Conservation (phyloP, 2,797 vertebrate genomes). For the Sphaeramia orbicularis region DNA sequence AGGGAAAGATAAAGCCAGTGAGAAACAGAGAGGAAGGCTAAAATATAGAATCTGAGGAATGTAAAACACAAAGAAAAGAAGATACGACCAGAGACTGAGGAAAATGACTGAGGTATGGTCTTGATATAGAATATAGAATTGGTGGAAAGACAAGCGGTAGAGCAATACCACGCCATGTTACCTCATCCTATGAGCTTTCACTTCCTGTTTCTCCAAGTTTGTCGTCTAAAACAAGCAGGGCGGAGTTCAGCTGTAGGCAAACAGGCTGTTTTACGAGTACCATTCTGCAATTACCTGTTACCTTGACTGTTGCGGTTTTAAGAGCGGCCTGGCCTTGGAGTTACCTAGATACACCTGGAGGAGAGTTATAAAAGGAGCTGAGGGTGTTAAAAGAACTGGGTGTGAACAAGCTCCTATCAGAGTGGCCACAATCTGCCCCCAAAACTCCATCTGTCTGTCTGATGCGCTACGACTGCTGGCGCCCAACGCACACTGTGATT, state of each 20-base stretch:
- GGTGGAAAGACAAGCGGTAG: background rate
- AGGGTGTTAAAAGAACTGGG: slow-evolving; percentile 67
- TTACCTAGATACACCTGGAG: slow-evolving; percentile 90
- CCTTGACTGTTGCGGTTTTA: slow-evolving; percentile 89
- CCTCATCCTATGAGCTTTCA: slow-evolving; percentile 12
- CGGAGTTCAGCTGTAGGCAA: slow-evolving; percentile 78
- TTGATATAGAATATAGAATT: background rate
- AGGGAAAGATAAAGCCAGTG: slow-evolving; percentile 52
- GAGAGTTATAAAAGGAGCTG: slow-evolving; percentile 81
- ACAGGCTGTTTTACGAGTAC: slow-evolving; percentile 85
- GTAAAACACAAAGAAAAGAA: background rate
- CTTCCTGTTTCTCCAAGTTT: slow-evolving; percentile 50
- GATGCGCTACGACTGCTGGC: slow-evolving; percentile 36
- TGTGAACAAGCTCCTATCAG: slow-evolving; percentile 68
- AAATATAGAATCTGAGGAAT: slow-evolving; percentile 7
- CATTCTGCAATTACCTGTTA: slow-evolving; percentile 86
- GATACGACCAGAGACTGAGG: background rate
- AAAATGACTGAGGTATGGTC: background rate
- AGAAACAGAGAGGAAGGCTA: slow-evolving; percentile 6
- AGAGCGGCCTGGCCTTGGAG: slow-evolving; percentile 87
- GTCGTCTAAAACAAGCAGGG: slow-evolving; percentile 49
- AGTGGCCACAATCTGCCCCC: slow-evolving; percentile 31
- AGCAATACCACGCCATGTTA: slow-evolving; percentile 9
- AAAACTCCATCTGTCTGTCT: slow-evolving; percentile 66
- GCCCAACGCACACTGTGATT: slow-evolving; percentile 45